Base-by-base conservation (phyloP, 2,797 vertebrate species). In the Alauda arvensis region DNA sequence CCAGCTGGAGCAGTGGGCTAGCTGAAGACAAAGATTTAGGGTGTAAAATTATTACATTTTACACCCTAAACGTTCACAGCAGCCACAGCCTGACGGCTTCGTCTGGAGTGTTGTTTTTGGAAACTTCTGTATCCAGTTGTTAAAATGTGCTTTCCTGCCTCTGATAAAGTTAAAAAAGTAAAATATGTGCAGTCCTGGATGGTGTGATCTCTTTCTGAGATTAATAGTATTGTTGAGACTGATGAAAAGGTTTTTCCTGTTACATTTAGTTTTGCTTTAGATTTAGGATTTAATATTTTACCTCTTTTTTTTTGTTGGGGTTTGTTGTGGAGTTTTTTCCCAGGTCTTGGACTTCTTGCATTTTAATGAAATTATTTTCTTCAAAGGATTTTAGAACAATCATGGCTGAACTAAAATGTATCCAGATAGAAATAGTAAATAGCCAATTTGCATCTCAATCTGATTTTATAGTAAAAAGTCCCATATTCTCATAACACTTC, bases 391-490 rank as follows among this genome's bases (percentile, higher is more conserved):
- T 86, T 71, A 40, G 18, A 77, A 28, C n/a, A 69, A 57, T 75
- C 29, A 16, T 25, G 17, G 16, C 45, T 68, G 69, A 87, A 87
- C 39, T 76, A 60, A 80, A 85, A 81, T 29, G 4, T 57, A 70
- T 70, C 37, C 37, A 63, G 70, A 52, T 78, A 65, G 75, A 89
- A 87, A 33, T 20, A 71, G 25, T 89, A 71, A 67, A 84, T 51
- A 72, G 16, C 39, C 3, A 6, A 51, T 75, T 77, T 75, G 29
- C 33, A 84, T 74, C 37, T 87, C 63, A 63, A 0, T 66, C 31
- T 88, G 52, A 14, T 68, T 94, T 85, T 81, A 29, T 52, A 71
- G 61, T 85, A 74, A 17, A 62, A 88, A 75, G 28, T 86, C 59
- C 43, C 29, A 3, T 48, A 12, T 66, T 77, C 40, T 71, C n/a